Evolutionary conservation across 2,888 invertebrate species (phyloP), one percentile per base, ranked within the genome.

Genomic region (Tholera decimalis): DNA sequence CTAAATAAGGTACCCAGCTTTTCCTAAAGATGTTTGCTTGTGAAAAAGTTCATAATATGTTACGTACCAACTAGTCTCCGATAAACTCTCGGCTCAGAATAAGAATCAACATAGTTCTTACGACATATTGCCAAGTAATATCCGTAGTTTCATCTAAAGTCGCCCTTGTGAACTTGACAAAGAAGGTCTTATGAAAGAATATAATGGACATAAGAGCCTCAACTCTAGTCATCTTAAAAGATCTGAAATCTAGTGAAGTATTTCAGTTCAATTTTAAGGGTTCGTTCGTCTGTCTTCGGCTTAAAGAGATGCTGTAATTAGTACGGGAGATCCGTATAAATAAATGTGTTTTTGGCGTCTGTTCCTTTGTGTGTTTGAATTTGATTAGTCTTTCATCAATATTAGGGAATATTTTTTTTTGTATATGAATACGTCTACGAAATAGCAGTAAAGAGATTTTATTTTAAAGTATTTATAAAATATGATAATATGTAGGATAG

Each of bases 61-160:
- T 28, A 28, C 13, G 26, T 56, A 20, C 28, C 28, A 22, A 43
- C 24, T 35, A 47, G 18, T 33, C 13, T 41, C 18, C 3, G 22
- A 51, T n/a, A 43, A 41, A 41, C 13, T 5, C 2, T 3, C 8
- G 24, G 47, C 64, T 49, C 39, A 49, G 73, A 30, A 35, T 13
- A 26, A 37, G 18, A 37, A 37, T 49, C 65, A 72, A 72, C 73
- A 69, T 37, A 33, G 54, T 72, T 70, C 30, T 3, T 11, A 28
- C 46, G 13, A 71, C 58, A 59, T 64, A 77, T 55, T 71, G 47
- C 41, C 7, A 18, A 44, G 61, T 75, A 72, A 79, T 77, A 77
- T 75, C 44, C 26, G 51, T 50, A 54, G 43, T 47, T 66, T 61
- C 39, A 75, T 75, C 50, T 37, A 8, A 46, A 51, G 46, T 33